Evolutionary conservation across 2,113 vertebrate species (phyloP).

Genomic region (Tachysurus vachellii): DNA sequence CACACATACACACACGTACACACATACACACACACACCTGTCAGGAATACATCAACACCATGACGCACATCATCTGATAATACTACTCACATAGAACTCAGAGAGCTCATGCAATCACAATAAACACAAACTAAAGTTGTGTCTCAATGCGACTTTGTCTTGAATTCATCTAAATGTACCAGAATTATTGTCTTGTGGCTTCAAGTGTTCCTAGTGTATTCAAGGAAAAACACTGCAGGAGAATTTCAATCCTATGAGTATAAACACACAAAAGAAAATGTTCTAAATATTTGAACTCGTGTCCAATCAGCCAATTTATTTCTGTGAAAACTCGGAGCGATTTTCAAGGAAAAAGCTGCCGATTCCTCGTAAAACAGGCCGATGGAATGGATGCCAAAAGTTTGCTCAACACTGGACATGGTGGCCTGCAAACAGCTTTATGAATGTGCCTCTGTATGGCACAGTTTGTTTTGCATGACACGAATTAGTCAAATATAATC

Average conservation of each 20-base stretch:
- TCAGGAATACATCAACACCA: slow-evolving; percentile 33
- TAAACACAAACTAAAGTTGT: neutral
- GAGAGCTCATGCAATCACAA: neutral
- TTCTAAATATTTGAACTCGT: neutral
- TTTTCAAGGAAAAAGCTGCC: slow-evolving; percentile 40
- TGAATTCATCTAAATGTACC: neutral
- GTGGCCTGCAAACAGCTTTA: slow-evolving; percentile 54
- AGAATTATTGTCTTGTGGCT: neutral
- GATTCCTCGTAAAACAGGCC: slow-evolving; percentile 49
- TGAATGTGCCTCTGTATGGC: slow-evolving; percentile 64
- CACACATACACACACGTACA: slow-evolving; percentile 25
- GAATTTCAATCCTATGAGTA: neutral
- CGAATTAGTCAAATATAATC: slow-evolving; percentile 58
- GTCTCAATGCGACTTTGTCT: neutral
- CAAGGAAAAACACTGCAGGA: neutral
- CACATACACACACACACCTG: slow-evolving; percentile 41
- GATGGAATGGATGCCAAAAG: slow-evolving; percentile 51
- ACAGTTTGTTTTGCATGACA: slow-evolving; percentile 52
- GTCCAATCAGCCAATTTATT: neutral
- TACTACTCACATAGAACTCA: neutral
- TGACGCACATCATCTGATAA: neutral
- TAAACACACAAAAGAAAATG: neutral
- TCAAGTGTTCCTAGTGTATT: too few relatives aligned
- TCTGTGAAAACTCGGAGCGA: slow-evolving; percentile 21
- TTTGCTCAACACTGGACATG: slow-evolving; percentile 54